These are phyloP conservation scores for Hermatobates lingyangjiaoensis DNA, from an alignment of 1,140 invertebrate genomes.

Conservation along the genomic window DNA sequence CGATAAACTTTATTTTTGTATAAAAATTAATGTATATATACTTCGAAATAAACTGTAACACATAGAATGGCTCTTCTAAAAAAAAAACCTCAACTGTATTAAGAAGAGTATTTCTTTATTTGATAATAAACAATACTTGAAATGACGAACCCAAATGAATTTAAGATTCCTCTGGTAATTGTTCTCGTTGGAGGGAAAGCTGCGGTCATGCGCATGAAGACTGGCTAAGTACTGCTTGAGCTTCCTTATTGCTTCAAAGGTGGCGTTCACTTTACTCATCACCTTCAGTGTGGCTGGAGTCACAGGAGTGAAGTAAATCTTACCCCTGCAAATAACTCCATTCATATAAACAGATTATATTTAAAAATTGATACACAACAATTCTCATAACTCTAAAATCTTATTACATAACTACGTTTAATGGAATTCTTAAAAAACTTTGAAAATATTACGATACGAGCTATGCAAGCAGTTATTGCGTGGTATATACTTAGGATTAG, in stretches of 20 bases:
- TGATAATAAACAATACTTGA: neutral
- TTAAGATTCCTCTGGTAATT: neutral
- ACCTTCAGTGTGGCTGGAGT: constrained; percentile 13
- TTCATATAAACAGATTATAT: too few species aligned
- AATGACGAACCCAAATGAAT: neutral
- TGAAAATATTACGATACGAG: neutral
- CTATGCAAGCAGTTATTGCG: neutral
- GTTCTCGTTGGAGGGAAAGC: neutral
- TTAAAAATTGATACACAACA: too few species aligned
- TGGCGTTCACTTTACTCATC: constrained; percentile 14
- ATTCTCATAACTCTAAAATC: neutral
- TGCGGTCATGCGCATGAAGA: neutral
- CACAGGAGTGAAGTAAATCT: constrained; percentile 17
- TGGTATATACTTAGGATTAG: neutral
- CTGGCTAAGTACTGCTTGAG: neutral
- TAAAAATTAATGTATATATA: too few species aligned
- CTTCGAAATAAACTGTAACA: too few species aligned
- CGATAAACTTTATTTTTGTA: too few species aligned
- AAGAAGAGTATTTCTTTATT: neutral
- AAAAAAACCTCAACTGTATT: neutral
- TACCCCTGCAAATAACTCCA: constrained; percentile 15
- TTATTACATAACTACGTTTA: neutral
- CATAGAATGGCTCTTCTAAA: too few species aligned
- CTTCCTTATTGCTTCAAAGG: constrained; percentile 9
- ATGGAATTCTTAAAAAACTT: neutral